These are phyloP conservation scores for Drosophila neutralis DNA, from an alignment of 2,888 invertebrate genomes.

Conservation along the genomic window DNA sequence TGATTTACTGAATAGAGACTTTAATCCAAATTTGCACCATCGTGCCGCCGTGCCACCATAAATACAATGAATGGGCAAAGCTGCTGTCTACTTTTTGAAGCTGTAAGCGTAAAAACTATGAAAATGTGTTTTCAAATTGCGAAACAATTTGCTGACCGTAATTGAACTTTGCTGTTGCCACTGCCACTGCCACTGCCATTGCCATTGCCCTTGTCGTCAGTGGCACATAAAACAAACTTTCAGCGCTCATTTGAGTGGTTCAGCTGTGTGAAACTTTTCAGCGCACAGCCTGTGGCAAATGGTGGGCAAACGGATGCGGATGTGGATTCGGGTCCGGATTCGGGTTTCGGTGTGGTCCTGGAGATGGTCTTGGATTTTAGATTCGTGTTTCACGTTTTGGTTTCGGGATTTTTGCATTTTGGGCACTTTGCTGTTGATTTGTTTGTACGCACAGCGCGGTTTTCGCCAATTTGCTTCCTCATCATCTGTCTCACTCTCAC, in stretches of 20 bases:
- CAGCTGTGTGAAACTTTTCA: constrained; percentile 54
- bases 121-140: constrained; percentile 77
- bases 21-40: neutral
- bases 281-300: constrained; percentile 71
- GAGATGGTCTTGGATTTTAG: constrained; percentile 3
- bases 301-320: constrained; percentile 24
- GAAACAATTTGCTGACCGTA: constrained; percentile 79
- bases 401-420: constrained; percentile 5
- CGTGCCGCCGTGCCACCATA: constrained; percentile 14
- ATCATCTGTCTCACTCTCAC: neutral
- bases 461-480: constrained; percentile 35
- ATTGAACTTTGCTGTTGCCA: constrained; percentile 70
- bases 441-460: constrained; percentile 25
- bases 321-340: neutral
- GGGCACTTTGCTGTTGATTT: constrained; percentile 22
- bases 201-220: constrained; percentile 32
- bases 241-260: constrained; percentile 61
- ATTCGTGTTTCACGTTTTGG: neutral
- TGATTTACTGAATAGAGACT: neutral
- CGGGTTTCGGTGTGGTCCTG: neutral
- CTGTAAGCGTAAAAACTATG: constrained; percentile 67
- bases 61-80: constrained; percentile 47
- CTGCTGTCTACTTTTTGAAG: constrained; percentile 40
- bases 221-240: constrained; percentile 70
- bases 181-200: neutral